Evolutionary conservation across 2,113 vertebrate genomes (phyloP).

Genomic region (Strix aluco): DNA sequence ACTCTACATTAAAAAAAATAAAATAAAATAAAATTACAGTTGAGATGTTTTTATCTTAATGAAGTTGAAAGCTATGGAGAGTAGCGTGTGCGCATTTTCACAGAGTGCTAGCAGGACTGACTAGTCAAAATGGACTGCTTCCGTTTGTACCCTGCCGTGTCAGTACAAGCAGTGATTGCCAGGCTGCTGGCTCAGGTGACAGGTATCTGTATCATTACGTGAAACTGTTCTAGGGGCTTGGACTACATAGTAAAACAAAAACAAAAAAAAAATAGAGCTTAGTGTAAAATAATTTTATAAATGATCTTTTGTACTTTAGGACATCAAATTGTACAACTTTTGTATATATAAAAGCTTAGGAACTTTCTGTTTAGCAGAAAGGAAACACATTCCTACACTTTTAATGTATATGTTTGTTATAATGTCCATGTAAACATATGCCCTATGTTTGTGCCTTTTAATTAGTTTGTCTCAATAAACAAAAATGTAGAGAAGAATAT

Average conservation of each 20-base stretch:
- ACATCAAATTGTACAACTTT: slow-evolving; percentile 99
- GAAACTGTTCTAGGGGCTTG: slow-evolving; percentile 91
- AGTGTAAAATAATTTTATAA: slow-evolving; percentile 99
- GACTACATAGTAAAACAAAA: slow-evolving; percentile 88
- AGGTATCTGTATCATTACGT: slow-evolving; percentile 93
- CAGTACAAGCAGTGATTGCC: slow-evolving; percentile 75
- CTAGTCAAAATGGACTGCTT: slow-evolving; percentile 73
- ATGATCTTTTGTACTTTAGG: slow-evolving; percentile 98
- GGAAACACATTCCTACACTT: slow-evolving; percentile 98
- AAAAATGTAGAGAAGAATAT: slow-evolving; percentile 88
- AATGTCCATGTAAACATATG: slow-evolving; percentile 98
- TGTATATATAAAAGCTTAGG: slow-evolving; percentile 97
- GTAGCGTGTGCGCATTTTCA: slow-evolving; percentile 68
- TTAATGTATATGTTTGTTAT: slow-evolving; percentile 98
- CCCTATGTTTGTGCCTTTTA: slow-evolving; percentile 99
- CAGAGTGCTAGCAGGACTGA: slow-evolving; percentile 72
- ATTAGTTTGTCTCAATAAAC: slow-evolving; percentile 99
- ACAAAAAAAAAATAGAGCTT: slow-evolving; percentile 81
- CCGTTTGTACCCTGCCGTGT: slow-evolving; percentile 71
- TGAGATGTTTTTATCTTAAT: slow-evolving; percentile 60
- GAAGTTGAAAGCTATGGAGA: slow-evolving; percentile 68
- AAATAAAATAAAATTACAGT: neutral
- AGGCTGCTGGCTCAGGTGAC: slow-evolving; percentile 88
- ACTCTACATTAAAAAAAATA: slow-evolving; percentile 54
- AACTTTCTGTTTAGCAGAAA: slow-evolving; percentile 98